Conservation (phyloP, 2,888 invertebrate genomes). For the Tinea pellionella region DNA sequence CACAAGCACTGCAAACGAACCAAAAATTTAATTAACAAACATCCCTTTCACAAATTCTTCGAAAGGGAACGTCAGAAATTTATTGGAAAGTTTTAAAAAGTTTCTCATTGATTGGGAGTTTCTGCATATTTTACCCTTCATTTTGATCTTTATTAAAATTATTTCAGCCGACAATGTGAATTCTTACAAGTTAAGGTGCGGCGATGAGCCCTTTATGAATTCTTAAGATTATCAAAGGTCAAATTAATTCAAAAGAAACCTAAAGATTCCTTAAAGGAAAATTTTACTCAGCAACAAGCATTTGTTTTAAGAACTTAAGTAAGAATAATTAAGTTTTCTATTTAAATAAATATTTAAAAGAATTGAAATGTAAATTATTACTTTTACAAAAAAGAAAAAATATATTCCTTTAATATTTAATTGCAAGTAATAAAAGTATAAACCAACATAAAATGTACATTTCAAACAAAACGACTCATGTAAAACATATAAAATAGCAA, state of each 20-base stretch:
- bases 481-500: background rate
- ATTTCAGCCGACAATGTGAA: conserved; percentile 18
- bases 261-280: background rate
- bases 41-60: conserved; percentile 11
- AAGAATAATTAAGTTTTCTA: too few species aligned
- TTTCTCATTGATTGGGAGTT: conserved; percentile 19
- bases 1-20: background rate
- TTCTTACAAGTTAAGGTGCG: background rate
- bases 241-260: background rate
- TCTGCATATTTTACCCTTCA: conserved; percentile 22
- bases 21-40: conserved; percentile 13
- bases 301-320: too few species aligned
- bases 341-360: too few species aligned
- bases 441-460: too few species aligned
- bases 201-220: background rate
- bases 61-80: conserved; percentile 21
- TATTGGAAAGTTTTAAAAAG: conserved; percentile 28
- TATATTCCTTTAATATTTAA: too few species aligned
- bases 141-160: conserved; percentile 23
- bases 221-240: background rate
- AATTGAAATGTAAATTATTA: too few species aligned
- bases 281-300: background rate
- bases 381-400: too few species aligned
- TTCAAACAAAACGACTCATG: background rate
- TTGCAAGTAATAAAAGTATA: too few species aligned